phyloP scores from a whole-genome alignment of 1,140 invertebrate species.

The Pararge aegeria region DNA sequence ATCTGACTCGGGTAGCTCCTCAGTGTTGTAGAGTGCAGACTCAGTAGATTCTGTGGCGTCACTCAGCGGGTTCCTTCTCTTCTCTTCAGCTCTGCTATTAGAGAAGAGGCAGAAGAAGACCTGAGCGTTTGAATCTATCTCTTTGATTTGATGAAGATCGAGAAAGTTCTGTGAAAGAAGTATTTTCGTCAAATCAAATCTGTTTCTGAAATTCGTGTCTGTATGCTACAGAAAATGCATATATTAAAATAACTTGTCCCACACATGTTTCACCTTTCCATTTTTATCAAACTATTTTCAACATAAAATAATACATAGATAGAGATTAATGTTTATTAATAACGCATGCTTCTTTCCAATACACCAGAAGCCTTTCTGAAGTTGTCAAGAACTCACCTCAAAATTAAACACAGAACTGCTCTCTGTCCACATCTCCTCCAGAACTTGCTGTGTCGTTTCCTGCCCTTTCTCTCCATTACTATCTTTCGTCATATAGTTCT shows the following conservation, averaged over 20 bases:
- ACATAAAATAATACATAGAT: no score
- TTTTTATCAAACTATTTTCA: no score
- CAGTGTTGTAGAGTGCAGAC: conserved; percentile 29
- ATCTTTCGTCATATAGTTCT: conserved; percentile 48
- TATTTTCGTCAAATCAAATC: background rate
- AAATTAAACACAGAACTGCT: conserved; percentile 48
- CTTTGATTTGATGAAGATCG: conserved; percentile 71
- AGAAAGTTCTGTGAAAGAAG: conserved; percentile 61
- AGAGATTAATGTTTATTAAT: no score
- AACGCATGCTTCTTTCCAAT: no score
- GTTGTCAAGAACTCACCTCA: no score
- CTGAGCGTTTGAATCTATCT: conserved; percentile 61
- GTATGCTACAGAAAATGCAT: no score
- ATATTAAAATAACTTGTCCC: no score
- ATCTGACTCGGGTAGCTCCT: conserved; percentile 56
- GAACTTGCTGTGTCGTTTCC: conserved; percentile 21
- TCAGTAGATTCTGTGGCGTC: conserved; percentile 59
- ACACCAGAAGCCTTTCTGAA: no score
- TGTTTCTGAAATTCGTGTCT: no score
- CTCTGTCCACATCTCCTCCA: conserved; percentile 32
- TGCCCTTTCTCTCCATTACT: conserved; percentile 25
- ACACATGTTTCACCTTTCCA: no score
- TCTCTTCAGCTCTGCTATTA: conserved; percentile 39
- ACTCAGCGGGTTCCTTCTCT: conserved; percentile 15
- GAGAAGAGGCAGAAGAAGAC: conserved; percentile 69